Conservation (phyloP, 2,888 invertebrate species). For the Spisula subtruncata region DNA sequence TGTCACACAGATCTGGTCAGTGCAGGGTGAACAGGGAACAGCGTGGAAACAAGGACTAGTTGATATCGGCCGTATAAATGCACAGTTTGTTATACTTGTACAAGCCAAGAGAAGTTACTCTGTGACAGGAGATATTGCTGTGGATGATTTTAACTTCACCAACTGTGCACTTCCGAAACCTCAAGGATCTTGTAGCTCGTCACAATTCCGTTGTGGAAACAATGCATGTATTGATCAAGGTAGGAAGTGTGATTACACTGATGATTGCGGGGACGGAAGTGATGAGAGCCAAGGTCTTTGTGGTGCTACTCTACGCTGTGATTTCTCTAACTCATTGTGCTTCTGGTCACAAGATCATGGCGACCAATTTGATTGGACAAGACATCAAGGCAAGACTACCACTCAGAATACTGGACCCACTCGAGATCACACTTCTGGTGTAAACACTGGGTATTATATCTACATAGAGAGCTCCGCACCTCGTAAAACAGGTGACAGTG, state of each 20-base stretch:
- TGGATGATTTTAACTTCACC: slow-evolving; percentile 82
- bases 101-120: slow-evolving; percentile 77
- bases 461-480: slow-evolving; percentile 84
- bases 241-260: slow-evolving; percentile 82
- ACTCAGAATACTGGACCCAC: slow-evolving; percentile 78
- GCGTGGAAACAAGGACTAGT: slow-evolving; percentile 78
- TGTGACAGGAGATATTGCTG: slow-evolving; percentile 78
- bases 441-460: slow-evolving; percentile 81
- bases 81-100: slow-evolving; percentile 77
- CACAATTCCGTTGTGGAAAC: slow-evolving; percentile 71
- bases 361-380: slow-evolving; percentile 81
- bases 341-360: slow-evolving; percentile 81
- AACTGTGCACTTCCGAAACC: slow-evolving; percentile 80
- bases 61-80: slow-evolving; percentile 80
- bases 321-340: slow-evolving; percentile 84
- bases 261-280: slow-evolving; percentile 84
- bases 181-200: slow-evolving; percentile 72
- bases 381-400: slow-evolving; percentile 73
- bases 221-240: slow-evolving; percentile 81
- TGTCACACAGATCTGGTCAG: slow-evolving; percentile 69
- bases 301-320: slow-evolving; percentile 73
- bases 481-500: slow-evolving; percentile 78
- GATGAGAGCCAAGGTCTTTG: slow-evolving; percentile 72
- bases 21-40: slow-evolving; percentile 70
- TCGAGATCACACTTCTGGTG: slow-evolving; percentile 79